phyloP scores from a whole-genome alignment of 2,113 vertebrate genomes.

The Trogon surrucura region DNA sequence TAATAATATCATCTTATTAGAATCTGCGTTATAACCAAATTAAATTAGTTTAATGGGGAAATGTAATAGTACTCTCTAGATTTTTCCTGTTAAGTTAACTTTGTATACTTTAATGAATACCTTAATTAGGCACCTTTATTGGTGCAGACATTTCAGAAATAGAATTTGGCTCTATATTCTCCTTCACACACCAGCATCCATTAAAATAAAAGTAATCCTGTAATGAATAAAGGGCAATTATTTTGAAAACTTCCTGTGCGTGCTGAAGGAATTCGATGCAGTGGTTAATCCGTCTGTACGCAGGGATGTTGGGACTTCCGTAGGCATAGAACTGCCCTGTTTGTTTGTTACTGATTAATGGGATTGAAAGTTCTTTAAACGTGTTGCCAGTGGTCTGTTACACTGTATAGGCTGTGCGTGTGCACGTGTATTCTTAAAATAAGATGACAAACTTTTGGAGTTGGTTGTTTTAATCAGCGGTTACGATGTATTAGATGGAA shows the following conservation, averaged over 20 bases:
- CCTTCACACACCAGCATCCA: neutral
- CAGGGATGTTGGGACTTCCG: neutral
- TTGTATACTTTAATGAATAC: constrained; percentile 64
- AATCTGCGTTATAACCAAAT: constrained; percentile 54
- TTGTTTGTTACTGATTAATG: neutral
- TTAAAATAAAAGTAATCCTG: constrained; percentile 31
- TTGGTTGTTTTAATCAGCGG: neutral
- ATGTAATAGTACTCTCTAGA: constrained; percentile 36
- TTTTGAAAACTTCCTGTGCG: constrained; percentile 1
- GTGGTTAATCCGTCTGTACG: neutral
- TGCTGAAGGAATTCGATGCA: neutral
- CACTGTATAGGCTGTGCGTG: accelerated
- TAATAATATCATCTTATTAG: constrained; percentile 70
- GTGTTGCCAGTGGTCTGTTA: neutral
- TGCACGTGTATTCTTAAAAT: neutral
- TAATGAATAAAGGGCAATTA: constrained; percentile 23
- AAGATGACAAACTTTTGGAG: neutral
- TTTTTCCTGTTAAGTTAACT: constrained; percentile 62
- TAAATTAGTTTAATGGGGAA: constrained; percentile 64
- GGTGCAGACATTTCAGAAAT: constrained; percentile 60
- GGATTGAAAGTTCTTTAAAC: neutral
- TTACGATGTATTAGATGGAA: neutral
- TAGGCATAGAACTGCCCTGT: neutral
- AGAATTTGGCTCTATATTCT: constrained; percentile 45
- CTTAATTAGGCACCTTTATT: constrained; percentile 69